phyloP scores from a whole-genome alignment of 2,888 invertebrate species.

The Meloe dianella region DNA sequence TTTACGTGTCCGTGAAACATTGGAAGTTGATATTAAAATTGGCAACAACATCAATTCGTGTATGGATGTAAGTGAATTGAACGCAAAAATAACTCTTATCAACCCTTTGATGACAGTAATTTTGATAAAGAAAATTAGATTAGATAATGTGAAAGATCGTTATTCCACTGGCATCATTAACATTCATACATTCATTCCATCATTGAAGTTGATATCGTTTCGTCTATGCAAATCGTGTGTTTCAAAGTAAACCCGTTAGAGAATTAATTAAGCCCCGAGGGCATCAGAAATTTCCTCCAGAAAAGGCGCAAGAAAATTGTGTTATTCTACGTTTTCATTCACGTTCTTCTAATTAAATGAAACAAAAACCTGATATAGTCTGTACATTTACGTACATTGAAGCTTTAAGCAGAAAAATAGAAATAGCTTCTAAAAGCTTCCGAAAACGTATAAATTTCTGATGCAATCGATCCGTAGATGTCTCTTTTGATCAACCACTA shows the following conservation, averaged over 20 bases:
- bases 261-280: slow-evolving; percentile 4
- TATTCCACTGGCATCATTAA: neutral
- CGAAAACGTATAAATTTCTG: slow-evolving; percentile 15
- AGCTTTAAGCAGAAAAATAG: neutral
- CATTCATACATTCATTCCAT: slow-evolving; percentile 10
- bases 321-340: neutral
- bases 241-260: neutral
- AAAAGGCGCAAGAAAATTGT: neutral
- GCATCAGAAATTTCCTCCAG: neutral
- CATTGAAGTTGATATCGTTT: slow-evolving; percentile 10
- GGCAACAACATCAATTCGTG: slow-evolving; percentile 72
- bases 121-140: neutral
- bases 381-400: slow-evolving; percentile 14
- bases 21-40: slow-evolving; percentile 73
- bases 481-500: neutral
- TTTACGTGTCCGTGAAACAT: slow-evolving; percentile 68
- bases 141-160: slow-evolving; percentile 6
- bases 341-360: slow-evolving; percentile 17
- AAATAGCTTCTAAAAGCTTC: slow-evolving; percentile 22
- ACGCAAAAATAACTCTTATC: too few species aligned
- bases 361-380: neutral
- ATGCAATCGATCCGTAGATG: slow-evolving; percentile 21
- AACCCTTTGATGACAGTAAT: neutral
- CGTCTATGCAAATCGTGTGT: slow-evolving; percentile 1
- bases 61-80: slow-evolving; percentile 67